Evolutionary conservation across 2,113 vertebrate genomes (phyloP), one percentile per base, ranked within the genome.

Genomic region (Astur gentilis): DNA sequence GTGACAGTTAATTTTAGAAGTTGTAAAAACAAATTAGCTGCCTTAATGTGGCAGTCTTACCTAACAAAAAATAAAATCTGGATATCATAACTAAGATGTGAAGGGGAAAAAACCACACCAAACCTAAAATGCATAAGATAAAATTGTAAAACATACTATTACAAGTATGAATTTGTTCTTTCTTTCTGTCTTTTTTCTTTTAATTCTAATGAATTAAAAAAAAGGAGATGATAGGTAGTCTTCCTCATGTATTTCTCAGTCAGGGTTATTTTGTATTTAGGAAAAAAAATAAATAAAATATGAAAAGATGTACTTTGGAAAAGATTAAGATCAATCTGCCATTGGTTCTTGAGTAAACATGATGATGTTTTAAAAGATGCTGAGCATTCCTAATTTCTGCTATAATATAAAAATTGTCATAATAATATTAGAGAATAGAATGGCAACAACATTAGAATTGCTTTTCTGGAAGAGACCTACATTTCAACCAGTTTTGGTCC

Each of bases 21-120:
- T 11, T 94, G 34, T 85, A 80, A 83, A 95, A 95, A 89, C 50
- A 95, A 84, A 92, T 95, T 94, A 84, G 4, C 21, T 95, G 32
- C 38, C 36, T 78, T 79, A 90, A 65, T 82, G 87, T 47, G 23
- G 26, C 44, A 94, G 7, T 10, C 12, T 81, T 64, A 45, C 15
- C 8, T 61, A 93, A 65, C 4, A 10, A 71, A 92, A 83, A 14
- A 82, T 85, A 61, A 91, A 95, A 87, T 62, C 3, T 67, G 13
- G 19, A n/a, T 91, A 88, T 72, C 62, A 75, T 40, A 44, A 58
- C 14, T 44, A 50, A 64, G 26, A 78, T 31, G 2, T 25, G 42
- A 81, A 67, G 38, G 7, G 21, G 6, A 7, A 21, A 70, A 76
- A 70, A 44, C 0, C 1, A 6, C 40, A 40, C 10, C 9, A 73